Evolutionary conservation across 2,797 vertebrate genomes (phyloP).

Genomic region (Lateolabrax maculatus): DNA sequence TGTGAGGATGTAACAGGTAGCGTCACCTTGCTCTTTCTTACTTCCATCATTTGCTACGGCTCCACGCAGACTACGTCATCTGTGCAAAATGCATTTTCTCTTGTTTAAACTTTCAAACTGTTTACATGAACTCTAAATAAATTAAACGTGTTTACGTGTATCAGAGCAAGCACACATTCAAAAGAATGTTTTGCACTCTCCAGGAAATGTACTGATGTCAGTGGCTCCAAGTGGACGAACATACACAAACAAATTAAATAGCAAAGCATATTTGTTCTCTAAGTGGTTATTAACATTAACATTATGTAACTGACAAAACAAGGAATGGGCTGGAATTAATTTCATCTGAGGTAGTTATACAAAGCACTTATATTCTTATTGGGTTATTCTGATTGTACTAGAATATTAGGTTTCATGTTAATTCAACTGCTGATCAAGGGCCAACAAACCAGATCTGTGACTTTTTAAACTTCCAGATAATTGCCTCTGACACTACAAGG

Average conservation of each 20-base stretch:
- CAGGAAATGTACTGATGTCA: constrained; percentile 9
- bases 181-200: neutral
- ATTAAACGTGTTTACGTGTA: constrained; percentile 7
- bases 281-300: constrained; percentile 20
- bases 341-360: neutral
- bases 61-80: neutral
- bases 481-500: neutral
- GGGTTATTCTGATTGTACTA: neutral
- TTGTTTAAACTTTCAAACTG: constrained; percentile 5
- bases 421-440: neutral
- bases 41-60: neutral
- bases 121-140: constrained; percentile 36
- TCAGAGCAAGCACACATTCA: neutral
- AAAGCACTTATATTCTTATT: neutral
- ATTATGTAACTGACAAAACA: neutral
- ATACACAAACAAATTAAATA: neutral
- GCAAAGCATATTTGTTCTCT: constrained; percentile 33
- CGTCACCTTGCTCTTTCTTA: neutral
- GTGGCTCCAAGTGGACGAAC: constrained; percentile 23
- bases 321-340: neutral
- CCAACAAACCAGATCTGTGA: neutral
- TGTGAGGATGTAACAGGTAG: constrained; percentile 21
- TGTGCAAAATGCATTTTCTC: constrained; percentile 7
- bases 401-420: neutral
- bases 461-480: constrained; percentile 4